A percentile compares a stretch with the other conserved stretches of the same genome.
Evolutionary conservation across 2,113 vertebrate species (phyloP).

Genomic region (Herpetotheres cachinnans): DNA sequence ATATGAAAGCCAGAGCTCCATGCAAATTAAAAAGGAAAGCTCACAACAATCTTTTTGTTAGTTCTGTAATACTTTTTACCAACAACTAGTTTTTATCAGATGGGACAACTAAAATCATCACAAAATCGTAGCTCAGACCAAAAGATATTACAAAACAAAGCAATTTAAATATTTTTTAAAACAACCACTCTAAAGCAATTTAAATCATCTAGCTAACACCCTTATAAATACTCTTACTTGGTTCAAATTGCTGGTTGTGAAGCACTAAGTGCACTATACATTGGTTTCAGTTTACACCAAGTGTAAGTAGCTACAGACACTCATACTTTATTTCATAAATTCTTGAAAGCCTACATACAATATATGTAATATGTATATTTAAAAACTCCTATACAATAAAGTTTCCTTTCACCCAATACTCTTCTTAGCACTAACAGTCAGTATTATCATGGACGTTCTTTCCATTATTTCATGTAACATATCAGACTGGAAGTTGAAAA

Average conservation of each 20-base stretch:
- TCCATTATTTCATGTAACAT: fast-evolving
- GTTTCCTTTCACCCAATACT: neutral
- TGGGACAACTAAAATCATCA: neutral
- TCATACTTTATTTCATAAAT: neutral
- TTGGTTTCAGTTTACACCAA: neutral
- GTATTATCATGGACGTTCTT: neutral
- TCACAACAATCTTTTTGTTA: neutral
- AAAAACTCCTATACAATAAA: neutral
- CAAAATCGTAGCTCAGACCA: neutral
- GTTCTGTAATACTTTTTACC: neutral
- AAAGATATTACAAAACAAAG: neutral
- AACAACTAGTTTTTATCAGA: neutral
- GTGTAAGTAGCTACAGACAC: neutral
- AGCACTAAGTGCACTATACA: neutral
- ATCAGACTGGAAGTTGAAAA: neutral
- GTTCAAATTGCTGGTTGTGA: neutral
- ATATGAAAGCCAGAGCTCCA: neutral
- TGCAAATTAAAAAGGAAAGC: neutral
- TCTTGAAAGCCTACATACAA: neutral
- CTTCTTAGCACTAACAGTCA: neutral
- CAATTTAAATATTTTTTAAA: neutral
- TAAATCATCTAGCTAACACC: neutral
- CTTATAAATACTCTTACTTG: neutral
- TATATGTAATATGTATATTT: fast-evolving
- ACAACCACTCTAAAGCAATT: neutral